A percentile compares a stretch with the other conserved stretches of the same genome.
These are phyloP conservation scores for Odontamblyopus lacepedii DNA, from an alignment of 2,797 vertebrate genomes.

Conservation along the genomic window DNA sequence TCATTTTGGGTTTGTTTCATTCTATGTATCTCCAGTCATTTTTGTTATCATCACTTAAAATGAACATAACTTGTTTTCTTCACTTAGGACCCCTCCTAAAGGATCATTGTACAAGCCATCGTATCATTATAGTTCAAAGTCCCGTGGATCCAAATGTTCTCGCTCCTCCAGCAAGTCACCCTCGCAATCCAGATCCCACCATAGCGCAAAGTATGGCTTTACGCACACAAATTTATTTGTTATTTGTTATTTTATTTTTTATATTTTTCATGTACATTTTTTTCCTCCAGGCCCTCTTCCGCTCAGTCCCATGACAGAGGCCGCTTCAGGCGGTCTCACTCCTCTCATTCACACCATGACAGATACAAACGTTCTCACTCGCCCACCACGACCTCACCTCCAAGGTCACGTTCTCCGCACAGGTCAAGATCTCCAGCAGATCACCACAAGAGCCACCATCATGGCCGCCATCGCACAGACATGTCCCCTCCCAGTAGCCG, in stretches of 20 bases:
- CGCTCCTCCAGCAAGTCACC: slow-evolving; percentile 85
- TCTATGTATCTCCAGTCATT: not conserved
- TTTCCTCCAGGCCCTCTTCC: slow-evolving; percentile 64
- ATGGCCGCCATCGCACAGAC: slow-evolving; percentile 63
- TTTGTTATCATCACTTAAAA: not conserved
- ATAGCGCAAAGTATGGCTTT: slow-evolving; percentile 73
- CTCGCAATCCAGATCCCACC: slow-evolving; percentile 86
- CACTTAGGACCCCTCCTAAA: slow-evolving; percentile 87
- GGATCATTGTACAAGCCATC: slow-evolving; percentile 88
- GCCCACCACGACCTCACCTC: slow-evolving; percentile 80
- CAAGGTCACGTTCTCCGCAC: slow-evolving; percentile 71
- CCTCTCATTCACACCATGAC: slow-evolving; percentile 84
- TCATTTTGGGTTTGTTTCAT: not conserved
- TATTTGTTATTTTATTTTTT: not conserved
- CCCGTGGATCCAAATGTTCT: slow-evolving; percentile 80
- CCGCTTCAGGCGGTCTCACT: slow-evolving; percentile 75
- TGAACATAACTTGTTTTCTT: not conserved
- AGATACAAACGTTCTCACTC: slow-evolving; percentile 89
- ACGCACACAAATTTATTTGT: not conserved
- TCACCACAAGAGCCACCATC: slow-evolving; percentile 77
- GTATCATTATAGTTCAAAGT: slow-evolving; percentile 82
- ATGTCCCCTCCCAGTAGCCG: slow-evolving; percentile 71
- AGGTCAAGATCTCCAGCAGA: slow-evolving; percentile 82
- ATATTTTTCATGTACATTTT: not conserved
- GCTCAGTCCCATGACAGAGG: slow-evolving; percentile 82